These are phyloP conservation scores for Mohoua ochrocephala DNA, from an alignment of 2,113 vertebrate species.

Conservation along the genomic window DNA sequence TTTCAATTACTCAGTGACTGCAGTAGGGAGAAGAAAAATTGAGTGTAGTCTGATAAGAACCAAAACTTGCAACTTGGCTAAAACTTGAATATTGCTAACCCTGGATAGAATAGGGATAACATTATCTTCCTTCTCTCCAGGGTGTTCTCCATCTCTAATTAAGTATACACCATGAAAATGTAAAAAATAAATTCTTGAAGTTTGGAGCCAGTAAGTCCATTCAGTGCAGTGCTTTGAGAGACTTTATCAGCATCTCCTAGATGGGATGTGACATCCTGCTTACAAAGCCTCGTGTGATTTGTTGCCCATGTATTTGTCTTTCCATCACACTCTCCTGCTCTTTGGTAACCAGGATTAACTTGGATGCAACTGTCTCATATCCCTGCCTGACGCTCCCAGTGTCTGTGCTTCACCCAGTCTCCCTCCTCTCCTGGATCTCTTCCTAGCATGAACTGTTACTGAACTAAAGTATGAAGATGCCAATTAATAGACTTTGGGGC, in stretches of 20 bases:
- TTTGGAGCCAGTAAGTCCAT: not conserved
- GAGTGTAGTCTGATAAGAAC: not conserved
- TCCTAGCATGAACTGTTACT: not conserved
- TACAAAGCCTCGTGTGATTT: not conserved
- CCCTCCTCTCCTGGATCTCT: not conserved
- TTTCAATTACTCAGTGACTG: not conserved
- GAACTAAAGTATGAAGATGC: not conserved
- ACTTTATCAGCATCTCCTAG: not conserved
- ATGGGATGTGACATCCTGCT: not conserved
- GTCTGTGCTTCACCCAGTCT: not conserved
- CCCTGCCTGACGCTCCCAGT: not conserved
- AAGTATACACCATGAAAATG: not conserved
- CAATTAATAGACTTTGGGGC: not conserved
- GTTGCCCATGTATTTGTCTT: not conserved
- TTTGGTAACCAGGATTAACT: not conserved
- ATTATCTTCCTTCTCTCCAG: not conserved
- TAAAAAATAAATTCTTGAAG: not conserved
- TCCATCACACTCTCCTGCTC: not conserved
- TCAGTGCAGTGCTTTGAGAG: not conserved
- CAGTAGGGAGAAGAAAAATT: not conserved
- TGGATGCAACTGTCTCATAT: not conserved
- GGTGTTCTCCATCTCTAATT: not conserved
- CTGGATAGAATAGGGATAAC: not conserved
- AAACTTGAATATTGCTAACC: not conserved
- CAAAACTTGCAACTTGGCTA: not conserved